Conservation (phyloP, 2,888 invertebrate genomes). For the Macrosiphum euphorbiae region DNA sequence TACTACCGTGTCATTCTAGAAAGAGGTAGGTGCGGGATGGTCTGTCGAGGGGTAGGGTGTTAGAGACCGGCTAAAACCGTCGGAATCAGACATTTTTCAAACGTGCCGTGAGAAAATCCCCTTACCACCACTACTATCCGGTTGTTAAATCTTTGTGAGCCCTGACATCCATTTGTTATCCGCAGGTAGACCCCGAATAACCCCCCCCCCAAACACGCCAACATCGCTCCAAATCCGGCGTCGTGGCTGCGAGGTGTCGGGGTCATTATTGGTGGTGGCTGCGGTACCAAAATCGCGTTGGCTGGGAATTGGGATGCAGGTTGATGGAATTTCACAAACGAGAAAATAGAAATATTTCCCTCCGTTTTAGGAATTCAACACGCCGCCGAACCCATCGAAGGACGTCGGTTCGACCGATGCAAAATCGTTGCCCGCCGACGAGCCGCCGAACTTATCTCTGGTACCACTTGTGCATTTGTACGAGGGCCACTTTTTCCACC, state of each 20-base stretch:
- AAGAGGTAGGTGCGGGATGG: not conserved
- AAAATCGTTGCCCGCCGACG: not conserved
- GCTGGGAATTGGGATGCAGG: not conserved
- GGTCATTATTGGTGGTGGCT: not conserved
- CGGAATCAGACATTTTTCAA: constrained; percentile 54
- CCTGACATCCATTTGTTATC: constrained; percentile 54
- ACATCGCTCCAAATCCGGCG: not conserved
- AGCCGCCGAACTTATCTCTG: not conserved
- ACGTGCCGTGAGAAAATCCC: constrained; percentile 4
- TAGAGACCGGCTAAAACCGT: constrained; percentile 34
- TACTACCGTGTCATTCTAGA: not conserved
- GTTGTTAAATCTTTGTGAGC: constrained; percentile 31
- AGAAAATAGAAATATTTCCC: constrained; percentile 38
- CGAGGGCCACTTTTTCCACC: not conserved
- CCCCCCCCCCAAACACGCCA: not conserved
- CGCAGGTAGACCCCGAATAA: constrained; percentile 29
- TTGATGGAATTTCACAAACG: not conserved
- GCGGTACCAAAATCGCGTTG: not conserved
- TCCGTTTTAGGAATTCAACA: constrained; percentile 21
- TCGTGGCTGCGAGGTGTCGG: not conserved
- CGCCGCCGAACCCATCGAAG: not conserved
- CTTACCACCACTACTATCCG: not conserved
- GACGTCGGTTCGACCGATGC: not conserved
- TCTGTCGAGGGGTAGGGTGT: not conserved
- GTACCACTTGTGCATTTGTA: not conserved